phyloP scores from a whole-genome alignment of 2,113 vertebrate species.

The Polypterus senegalus region DNA sequence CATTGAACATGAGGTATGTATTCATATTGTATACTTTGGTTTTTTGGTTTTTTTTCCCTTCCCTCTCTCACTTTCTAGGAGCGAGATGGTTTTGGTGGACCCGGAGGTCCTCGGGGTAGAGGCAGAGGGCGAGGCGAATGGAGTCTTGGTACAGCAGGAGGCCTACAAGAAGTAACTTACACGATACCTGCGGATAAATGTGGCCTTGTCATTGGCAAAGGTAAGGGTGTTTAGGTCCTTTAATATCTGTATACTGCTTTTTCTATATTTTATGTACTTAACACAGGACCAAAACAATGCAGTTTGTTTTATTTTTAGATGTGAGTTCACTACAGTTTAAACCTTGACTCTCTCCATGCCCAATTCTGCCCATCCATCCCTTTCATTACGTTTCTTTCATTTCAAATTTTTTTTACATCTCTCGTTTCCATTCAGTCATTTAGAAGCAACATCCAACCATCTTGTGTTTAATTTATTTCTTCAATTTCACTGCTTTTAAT shows the following conservation, averaged over 20 bases:
- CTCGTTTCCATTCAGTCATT: conserved; percentile 40
- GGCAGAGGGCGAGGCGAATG: conserved; percentile 74
- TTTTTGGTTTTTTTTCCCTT: conserved; percentile 1
- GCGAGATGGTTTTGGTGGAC: conserved; percentile 76
- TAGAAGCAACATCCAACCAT: too few relatives aligned
- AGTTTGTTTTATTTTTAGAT: not conserved
- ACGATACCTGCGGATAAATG: conserved; percentile 93
- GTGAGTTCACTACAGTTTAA: not conserved
- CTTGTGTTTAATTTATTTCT: too few relatives aligned
- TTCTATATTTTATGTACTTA: not conserved
- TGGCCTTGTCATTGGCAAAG: conserved; percentile 96
- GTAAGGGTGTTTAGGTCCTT: conserved; percentile 35
- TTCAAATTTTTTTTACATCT: conserved; percentile 28
- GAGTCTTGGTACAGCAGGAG: conserved; percentile 64
- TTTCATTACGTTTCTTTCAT: conserved; percentile 6
- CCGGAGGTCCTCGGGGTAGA: conserved; percentile 51
- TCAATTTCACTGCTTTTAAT: too few relatives aligned
- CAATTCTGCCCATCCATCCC: conserved; percentile 40
- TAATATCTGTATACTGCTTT: not conserved
- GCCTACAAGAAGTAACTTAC: conserved; percentile 89
- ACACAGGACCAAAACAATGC: too few relatives aligned
- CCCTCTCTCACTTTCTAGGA: conserved; percentile 50
- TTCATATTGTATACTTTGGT: too few relatives aligned
- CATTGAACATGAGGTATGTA: too few relatives aligned
- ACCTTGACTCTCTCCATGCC: conserved; percentile 31